These are phyloP conservation scores for Cochlearius cochlearius DNA, from an alignment of 2,113 vertebrate species.

Conservation along the genomic window DNA sequence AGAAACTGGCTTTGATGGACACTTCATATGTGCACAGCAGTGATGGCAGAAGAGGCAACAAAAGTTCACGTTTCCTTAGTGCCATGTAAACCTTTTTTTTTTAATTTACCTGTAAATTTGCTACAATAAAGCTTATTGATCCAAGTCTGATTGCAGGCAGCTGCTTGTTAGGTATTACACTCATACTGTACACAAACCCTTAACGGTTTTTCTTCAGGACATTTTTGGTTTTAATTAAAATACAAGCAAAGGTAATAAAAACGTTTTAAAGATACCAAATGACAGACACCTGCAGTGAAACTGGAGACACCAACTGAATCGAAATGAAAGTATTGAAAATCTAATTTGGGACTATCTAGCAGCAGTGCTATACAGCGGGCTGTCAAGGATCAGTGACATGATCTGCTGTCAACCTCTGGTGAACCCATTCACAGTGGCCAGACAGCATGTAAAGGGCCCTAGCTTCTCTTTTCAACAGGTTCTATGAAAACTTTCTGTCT, in stretches of 20 bases:
- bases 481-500: neutral
- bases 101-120: neutral
- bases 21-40: neutral
- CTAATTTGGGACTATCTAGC: neutral
- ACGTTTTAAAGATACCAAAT: neutral
- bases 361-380: neutral
- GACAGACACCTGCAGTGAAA: neutral
- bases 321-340: neutral
- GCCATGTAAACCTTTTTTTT: neutral
- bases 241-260: neutral
- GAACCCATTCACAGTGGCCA: neutral
- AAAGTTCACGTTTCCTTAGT: neutral
- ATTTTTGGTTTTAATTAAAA: slow-evolving; percentile 18
- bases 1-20: neutral
- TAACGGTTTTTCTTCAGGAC: neutral
- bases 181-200: neutral
- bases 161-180: neutral
- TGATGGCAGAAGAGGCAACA: neutral
- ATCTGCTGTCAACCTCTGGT: neutral
- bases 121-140: neutral
- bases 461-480: neutral
- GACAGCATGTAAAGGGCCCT: neutral
- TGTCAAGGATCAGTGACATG: neutral
- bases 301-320: neutral
- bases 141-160: neutral